phyloP scores from a whole-genome alignment of 2,888 invertebrate species.

The Bellardia pandia region DNA sequence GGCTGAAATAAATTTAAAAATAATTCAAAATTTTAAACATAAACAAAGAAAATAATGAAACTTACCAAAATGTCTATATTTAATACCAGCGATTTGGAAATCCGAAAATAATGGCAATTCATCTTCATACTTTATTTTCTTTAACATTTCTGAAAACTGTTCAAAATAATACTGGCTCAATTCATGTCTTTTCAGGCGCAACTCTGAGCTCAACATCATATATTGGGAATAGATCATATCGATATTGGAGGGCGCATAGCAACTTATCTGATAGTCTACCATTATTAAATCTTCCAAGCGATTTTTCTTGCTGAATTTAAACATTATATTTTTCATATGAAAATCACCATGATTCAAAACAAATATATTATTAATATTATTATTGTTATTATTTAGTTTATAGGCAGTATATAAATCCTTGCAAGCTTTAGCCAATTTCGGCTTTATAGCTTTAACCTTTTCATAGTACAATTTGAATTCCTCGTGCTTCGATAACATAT shows the following conservation, averaged over 20 bases:
- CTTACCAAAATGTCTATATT: slow-evolving; percentile 70
- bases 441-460: slow-evolving; percentile 74
- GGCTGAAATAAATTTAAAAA: slow-evolving; percentile 4
- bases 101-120: slow-evolving; percentile 67
- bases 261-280: slow-evolving; percentile 71
- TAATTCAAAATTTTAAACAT: neutral
- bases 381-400: slow-evolving; percentile 4
- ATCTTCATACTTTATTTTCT: slow-evolving; percentile 66
- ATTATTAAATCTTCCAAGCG: slow-evolving; percentile 51
- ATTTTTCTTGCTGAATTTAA: slow-evolving; percentile 66
- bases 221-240: slow-evolving; percentile 70
- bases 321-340: slow-evolving; percentile 79
- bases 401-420: slow-evolving; percentile 53
- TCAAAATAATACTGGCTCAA: slow-evolving; percentile 69
- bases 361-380: slow-evolving; percentile 64
- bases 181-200: slow-evolving; percentile 62
- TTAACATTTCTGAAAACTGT: slow-evolving; percentile 67
- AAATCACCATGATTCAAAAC: slow-evolving; percentile 80
- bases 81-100: slow-evolving; percentile 68
- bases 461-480: slow-evolving; percentile 71
- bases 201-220: slow-evolving; percentile 62
- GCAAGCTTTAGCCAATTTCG: slow-evolving; percentile 25
- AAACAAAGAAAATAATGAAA: neutral
- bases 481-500: slow-evolving; percentile 63
- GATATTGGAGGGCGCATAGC: slow-evolving; percentile 68